Evolutionary conservation across 1,140 invertebrate species (phyloP).

Genomic region (Archegozetes longisetosus): DNA sequence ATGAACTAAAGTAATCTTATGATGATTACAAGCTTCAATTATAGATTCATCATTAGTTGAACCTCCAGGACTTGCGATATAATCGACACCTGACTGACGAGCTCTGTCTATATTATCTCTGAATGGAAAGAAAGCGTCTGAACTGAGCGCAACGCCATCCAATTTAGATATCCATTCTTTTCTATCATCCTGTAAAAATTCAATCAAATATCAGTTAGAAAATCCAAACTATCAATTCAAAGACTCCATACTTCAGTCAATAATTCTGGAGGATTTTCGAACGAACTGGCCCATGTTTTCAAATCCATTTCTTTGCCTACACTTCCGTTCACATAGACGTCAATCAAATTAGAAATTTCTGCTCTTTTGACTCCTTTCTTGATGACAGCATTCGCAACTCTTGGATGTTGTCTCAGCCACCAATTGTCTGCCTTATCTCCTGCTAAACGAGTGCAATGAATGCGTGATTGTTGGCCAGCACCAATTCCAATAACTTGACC

Average conservation of each 20-base stretch:
- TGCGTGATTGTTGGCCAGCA: conserved; percentile 90
- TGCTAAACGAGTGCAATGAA: conserved; percentile 90
- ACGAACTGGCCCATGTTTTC: conserved; percentile 46
- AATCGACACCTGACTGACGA: conserved; percentile 74
- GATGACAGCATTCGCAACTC: conserved; percentile 68
- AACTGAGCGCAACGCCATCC: conserved; percentile 75
- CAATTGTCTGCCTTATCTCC: conserved; percentile 96
- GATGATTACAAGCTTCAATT: conserved; percentile 81
- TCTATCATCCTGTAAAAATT: conserved; percentile 37
- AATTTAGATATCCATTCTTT: conserved; percentile 60
- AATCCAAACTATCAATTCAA: background rate
- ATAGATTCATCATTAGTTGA: conserved; percentile 82
- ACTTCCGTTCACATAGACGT: conserved; percentile 81
- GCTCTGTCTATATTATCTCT: conserved; percentile 93
- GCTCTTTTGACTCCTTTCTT: conserved; percentile 74
- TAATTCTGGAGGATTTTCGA: conserved; percentile 52
- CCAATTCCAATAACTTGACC: conserved; percentile 93
- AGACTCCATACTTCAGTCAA: conserved; percentile 35
- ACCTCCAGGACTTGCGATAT: conserved; percentile 77
- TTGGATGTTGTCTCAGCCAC: conserved; percentile 90
- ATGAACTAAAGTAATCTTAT: conserved; percentile 69
- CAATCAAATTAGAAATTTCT: conserved; percentile 87
- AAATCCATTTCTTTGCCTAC: conserved; percentile 60
- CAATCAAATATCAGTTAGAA: background rate
- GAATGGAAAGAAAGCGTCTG: conserved; percentile 97